Conservation (phyloP, 2,797 vertebrate species). For the Galago senegalensis region DNA sequence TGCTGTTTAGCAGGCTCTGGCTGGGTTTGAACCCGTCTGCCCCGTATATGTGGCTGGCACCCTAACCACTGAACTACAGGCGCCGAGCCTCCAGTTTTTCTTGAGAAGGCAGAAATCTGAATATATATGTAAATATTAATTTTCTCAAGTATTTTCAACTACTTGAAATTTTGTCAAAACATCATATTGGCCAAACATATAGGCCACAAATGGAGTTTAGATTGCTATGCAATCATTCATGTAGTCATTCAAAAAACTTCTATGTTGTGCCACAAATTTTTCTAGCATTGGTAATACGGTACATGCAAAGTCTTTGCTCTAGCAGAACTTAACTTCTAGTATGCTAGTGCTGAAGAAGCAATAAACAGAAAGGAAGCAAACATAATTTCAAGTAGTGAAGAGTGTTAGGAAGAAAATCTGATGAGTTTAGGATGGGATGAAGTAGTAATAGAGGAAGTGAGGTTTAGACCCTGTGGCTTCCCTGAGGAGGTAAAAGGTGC, state of each 20-base stretch:
- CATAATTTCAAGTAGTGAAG: background rate
- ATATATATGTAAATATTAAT: background rate
- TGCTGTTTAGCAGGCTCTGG: no score
- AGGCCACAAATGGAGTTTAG: background rate
- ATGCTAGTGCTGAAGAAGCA: background rate
- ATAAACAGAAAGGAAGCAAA: background rate
- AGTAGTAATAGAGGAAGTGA: background rate
- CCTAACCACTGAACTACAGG: no score
- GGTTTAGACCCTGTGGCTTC: background rate
- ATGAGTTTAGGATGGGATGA: background rate
- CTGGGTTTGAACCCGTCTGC: no score
- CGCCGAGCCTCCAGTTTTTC: background rate
- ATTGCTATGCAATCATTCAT: background rate
- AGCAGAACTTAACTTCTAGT: background rate
- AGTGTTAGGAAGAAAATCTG: background rate
- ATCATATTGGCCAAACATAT: background rate
- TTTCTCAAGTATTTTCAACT: conserved; percentile 29
- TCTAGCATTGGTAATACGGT: background rate
- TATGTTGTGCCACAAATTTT: background rate
- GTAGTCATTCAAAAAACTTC: background rate
- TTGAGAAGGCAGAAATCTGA: background rate
- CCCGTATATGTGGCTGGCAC: no score
- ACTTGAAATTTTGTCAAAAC: conserved; percentile 40
- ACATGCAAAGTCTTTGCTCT: background rate
- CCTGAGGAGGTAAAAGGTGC: background rate